Evolutionary conservation across 2,113 vertebrate genomes (phyloP), one percentile per base, ranked within the genome.

Genomic region (Prinia subflava): DNA sequence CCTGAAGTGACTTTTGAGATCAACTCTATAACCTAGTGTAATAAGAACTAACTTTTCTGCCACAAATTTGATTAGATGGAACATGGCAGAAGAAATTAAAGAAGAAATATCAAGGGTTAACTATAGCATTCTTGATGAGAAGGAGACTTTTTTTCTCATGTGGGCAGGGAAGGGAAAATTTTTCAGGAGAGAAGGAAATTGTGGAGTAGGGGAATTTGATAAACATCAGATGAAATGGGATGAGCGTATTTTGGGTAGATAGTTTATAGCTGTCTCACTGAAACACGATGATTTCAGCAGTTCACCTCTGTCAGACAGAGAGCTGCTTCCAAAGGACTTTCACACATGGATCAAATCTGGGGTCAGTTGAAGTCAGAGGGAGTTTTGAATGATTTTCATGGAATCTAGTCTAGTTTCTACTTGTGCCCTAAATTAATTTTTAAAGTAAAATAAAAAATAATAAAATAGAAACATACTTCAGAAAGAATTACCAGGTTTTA

Each of bases 91-190:
- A 19, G 23, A 78, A 77, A 94, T 94, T 95, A 95, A 95, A 90
- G 75, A 92, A 96, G 75, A 84, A 94, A 62, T 93, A 94, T 86
- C 47, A 83, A 95, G 96, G 65, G 73, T 91, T 84, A 93, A 88
- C 50, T 60, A 46, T 50, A 83, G 37, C 50, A 81, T 70, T 96
- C 76, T 60, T 87, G 73, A 78, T 27, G 60, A 84, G 68, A 33
- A 62, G 9, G 73, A 95, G 87, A 75, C 69, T 63, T 53, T 96
- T 70, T 96, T 68, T 81, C 56, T 94, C 44, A 35, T 47, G 28
- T 86, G 64, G 39, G 19, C 24, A 88, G 56, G 31, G 56, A 63
- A 83, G 37, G 19, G 46, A 46, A 83, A 80, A 50, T 73, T 82
- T 75, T 95, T 96, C 67, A 79, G 28, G 46, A 89, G 49, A 80